Percentiles rank a stretch among this genome's conserved stretches.
Conservation (phyloP, 1,140 invertebrate species). For the Hyles vespertilio region DNA sequence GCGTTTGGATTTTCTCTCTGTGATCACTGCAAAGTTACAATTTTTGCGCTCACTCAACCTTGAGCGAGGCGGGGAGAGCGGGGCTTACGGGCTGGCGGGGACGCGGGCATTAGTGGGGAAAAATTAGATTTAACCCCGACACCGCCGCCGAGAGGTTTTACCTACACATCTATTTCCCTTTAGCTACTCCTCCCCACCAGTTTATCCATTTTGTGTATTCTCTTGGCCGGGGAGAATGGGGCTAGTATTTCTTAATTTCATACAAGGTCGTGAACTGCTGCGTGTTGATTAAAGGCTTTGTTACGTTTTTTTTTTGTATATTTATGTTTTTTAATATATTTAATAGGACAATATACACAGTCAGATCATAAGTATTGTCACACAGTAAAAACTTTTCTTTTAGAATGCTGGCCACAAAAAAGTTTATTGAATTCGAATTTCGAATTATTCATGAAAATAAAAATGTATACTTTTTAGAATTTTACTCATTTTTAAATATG, state of each 20-base stretch:
- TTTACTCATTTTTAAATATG: too few species aligned
- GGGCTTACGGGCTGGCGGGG: constrained; percentile 4
- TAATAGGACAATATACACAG: too few species aligned
- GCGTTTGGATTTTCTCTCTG: constrained; percentile 14
- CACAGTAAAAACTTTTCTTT: too few species aligned
- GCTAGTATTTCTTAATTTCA: constrained; percentile 40
- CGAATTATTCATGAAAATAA: too few species aligned
- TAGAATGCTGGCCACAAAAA: too few species aligned
- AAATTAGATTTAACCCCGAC: constrained; percentile 70
- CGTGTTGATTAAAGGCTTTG: background rate
- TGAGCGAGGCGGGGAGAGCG: constrained; percentile 32
- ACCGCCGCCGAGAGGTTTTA: constrained; percentile 38
- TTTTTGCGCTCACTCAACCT: constrained; percentile 63
- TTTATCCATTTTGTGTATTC: constrained; percentile 57
- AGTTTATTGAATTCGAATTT: too few species aligned
- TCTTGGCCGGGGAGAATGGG: constrained; percentile 27
- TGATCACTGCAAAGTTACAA: constrained; percentile 46
- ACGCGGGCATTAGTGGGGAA: constrained; percentile 55
- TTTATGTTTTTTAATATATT: too few species aligned
- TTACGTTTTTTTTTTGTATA: background rate
- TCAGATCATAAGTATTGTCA: too few species aligned
- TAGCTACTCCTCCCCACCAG: constrained; percentile 42
- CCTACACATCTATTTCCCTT: constrained; percentile 42
- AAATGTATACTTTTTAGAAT: too few species aligned
- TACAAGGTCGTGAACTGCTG: constrained; percentile 12